Percentiles rank a stretch among this genome's conserved stretches.
phyloP scores from a whole-genome alignment of 2,113 vertebrate genomes.

The Laticauda laticaudata region DNA sequence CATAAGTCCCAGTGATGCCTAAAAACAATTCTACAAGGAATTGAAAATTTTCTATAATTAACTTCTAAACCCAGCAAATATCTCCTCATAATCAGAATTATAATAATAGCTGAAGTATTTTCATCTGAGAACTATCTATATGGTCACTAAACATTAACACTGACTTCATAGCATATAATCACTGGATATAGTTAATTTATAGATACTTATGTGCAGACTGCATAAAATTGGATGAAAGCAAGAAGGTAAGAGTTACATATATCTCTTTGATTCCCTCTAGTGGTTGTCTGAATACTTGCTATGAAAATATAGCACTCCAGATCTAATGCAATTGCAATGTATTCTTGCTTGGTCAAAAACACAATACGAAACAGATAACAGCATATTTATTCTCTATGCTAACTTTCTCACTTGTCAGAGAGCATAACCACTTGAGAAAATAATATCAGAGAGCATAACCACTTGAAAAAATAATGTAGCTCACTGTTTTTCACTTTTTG shows the following conservation, averaged over 20 bases:
- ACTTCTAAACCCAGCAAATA: background rate
- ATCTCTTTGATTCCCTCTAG: background rate
- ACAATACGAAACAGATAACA: conserved; percentile 9
- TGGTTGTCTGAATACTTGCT: background rate
- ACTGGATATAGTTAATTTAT: background rate
- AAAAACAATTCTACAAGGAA: background rate
- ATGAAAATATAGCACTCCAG: background rate
- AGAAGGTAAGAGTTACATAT: background rate
- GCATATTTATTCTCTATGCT: conserved; percentile 21
- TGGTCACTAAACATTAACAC: background rate
- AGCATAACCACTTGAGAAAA: background rate
- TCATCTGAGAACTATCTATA: background rate
- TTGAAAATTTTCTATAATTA: background rate
- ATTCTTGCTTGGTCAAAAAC: background rate
- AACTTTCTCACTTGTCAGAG: background rate
- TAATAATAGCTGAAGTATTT: background rate
- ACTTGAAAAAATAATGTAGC: background rate
- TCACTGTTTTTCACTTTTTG: background rate
- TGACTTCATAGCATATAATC: background rate
- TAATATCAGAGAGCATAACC: background rate
- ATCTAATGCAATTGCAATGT: background rate
- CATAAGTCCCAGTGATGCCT: background rate
- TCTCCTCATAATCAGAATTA: background rate
- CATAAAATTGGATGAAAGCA: background rate
- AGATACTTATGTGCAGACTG: background rate